Evolutionary conservation across 1,140 invertebrate genomes (phyloP).

Genomic region (Heliothis virescens): DNA sequence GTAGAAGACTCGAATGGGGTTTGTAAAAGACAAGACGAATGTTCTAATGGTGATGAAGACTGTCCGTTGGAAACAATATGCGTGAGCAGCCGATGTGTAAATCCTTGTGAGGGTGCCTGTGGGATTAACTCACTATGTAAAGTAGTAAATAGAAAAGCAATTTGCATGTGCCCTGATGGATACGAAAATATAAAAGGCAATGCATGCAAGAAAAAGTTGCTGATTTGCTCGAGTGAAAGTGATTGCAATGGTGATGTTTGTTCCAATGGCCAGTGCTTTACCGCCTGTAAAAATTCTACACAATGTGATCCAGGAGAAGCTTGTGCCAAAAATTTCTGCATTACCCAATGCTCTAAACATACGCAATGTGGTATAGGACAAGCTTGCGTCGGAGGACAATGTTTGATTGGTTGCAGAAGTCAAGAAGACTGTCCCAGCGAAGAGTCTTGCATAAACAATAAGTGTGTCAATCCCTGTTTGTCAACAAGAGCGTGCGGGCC

Average conservation of each 20-base stretch:
- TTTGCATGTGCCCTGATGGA: conserved; percentile 91
- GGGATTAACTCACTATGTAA: conserved; percentile 92
- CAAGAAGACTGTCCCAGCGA: conserved; percentile 92
- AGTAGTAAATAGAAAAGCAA: conserved; percentile 90
- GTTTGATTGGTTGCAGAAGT: conserved; percentile 92
- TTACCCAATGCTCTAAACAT: conserved; percentile 92
- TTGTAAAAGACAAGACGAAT: conserved; percentile 91
- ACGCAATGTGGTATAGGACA: conserved; percentile 92
- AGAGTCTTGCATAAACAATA: conserved; percentile 93
- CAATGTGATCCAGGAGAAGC: conserved; percentile 94
- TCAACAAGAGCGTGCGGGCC: conserved; percentile 92
- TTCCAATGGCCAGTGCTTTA: conserved; percentile 93
- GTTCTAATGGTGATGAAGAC: conserved; percentile 89
- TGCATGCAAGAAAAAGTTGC: conserved; percentile 90
- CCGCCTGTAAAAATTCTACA: conserved; percentile 91
- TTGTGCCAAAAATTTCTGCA: conserved; percentile 92
- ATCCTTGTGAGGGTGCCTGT: conserved; percentile 92
- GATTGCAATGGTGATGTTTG: conserved; percentile 93
- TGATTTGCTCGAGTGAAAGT: conserved; percentile 89
- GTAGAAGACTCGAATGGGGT: conserved; percentile 92
- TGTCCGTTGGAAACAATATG: conserved; percentile 92
- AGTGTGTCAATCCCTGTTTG: conserved; percentile 94
- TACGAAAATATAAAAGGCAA: conserved; percentile 89
- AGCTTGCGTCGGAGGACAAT: conserved; percentile 93
- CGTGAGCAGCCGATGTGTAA: conserved; percentile 89